phyloP scores from a whole-genome alignment of 2,797 vertebrate genomes.

The Xerus rutilus region DNA sequence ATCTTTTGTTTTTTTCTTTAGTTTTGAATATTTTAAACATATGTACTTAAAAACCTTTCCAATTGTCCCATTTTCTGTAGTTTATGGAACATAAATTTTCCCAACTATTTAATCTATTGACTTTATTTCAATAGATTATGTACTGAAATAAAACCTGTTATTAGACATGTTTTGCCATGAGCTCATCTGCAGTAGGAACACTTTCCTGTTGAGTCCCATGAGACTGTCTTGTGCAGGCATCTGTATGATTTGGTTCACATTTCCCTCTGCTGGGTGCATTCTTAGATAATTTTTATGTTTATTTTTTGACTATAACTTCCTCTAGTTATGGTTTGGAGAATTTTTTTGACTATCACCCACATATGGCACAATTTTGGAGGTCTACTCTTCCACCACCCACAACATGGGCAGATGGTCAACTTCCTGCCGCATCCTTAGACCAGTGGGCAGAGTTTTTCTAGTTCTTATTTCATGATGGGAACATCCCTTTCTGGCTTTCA shows the following conservation, averaged over 20 bases:
- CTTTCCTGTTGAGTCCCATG: constrained; percentile 13
- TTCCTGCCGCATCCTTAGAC: constrained; percentile 68
- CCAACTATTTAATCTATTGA: not conserved
- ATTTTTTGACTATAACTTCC: constrained; percentile 70
- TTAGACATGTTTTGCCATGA: constrained; percentile 14
- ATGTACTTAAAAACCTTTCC: constrained; percentile 4
- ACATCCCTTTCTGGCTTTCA: constrained; percentile 48
- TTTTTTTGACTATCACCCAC: constrained; percentile 73
- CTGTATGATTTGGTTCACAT: constrained; percentile 62
- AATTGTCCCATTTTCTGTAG: not conserved
- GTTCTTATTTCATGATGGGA: constrained; percentile 46
- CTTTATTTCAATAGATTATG: not conserved
- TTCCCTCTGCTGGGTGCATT: constrained; percentile 50
- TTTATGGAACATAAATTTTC: not conserved
- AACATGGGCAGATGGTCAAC: constrained; percentile 71
- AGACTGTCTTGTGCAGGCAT: not conserved
- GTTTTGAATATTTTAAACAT: constrained; percentile 34
- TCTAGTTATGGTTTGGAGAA: constrained; percentile 66
- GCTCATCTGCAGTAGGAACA: not conserved
- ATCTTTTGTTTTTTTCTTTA: not conserved
- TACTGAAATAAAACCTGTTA: not conserved
- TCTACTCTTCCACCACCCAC: constrained; percentile 72
- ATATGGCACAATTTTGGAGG: constrained; percentile 72
- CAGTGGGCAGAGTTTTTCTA: constrained; percentile 61
- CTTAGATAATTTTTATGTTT: constrained; percentile 66